Evolutionary conservation across 2,888 invertebrate species (phyloP).

Genomic region (Pecten maximus): DNA sequence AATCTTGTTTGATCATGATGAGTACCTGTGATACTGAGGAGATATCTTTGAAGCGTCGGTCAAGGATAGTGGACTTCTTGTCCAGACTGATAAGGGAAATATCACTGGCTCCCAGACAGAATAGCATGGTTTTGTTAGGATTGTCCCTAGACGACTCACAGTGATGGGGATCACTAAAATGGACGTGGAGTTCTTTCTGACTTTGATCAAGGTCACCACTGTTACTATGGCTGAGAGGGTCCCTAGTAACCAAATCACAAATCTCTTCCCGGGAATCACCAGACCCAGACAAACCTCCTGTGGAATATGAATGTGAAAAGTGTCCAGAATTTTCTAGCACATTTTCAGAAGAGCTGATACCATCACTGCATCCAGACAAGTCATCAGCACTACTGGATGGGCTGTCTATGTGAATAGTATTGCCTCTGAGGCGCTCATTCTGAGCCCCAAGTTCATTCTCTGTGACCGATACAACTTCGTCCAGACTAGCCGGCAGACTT

Average conservation of each 20-base stretch:
- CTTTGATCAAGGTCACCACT: conserved; percentile 50
- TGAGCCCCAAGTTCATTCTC: conserved; percentile 78
- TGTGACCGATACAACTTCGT: conserved; percentile 70
- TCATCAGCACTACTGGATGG: conserved; percentile 70
- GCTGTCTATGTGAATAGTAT: conserved; percentile 60
- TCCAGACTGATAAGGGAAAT: conserved; percentile 95
- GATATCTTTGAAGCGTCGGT: conserved; percentile 93
- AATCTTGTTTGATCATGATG: conserved; percentile 35
- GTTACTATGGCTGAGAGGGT: conserved; percentile 1
- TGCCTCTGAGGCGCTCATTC: conserved; percentile 53
- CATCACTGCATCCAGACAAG: conserved; percentile 61
- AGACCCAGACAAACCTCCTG: conserved; percentile 44
- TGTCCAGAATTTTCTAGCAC: conserved; percentile 52
- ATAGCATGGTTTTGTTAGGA: conserved; percentile 92
- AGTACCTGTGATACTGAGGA: conserved; percentile 92
- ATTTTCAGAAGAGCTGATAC: conserved; percentile 68
- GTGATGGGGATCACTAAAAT: conserved; percentile 49
- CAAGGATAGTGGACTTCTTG: conserved; percentile 93
- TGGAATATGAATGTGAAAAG: conserved; percentile 14
- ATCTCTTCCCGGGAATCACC: conserved; percentile 48
- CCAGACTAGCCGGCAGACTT: conserved; percentile 79
- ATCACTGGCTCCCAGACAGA: conserved; percentile 93
- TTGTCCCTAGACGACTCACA: conserved; percentile 40
- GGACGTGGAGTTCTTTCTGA: conserved; percentile 56
- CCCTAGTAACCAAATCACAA: conserved; percentile 38